Evolutionary conservation across 2,888 invertebrate genomes (phyloP), one percentile per base, ranked within the genome.

Genomic region (Watsonalla cultraria): DNA sequence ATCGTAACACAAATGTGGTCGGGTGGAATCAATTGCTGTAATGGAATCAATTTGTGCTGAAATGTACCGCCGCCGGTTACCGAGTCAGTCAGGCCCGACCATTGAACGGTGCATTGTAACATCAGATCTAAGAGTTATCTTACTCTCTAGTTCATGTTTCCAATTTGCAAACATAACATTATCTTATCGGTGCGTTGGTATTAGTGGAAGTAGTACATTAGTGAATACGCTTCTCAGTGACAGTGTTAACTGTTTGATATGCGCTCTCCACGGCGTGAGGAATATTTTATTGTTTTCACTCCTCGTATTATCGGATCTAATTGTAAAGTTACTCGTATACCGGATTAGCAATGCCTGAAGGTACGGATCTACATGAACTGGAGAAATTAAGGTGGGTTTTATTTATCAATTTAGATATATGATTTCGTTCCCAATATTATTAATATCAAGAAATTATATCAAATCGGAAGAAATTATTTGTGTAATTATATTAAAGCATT

Each of bases 181-280:
- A 87, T 88, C 86, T 89, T 89, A 90, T 89, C 89, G 60, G 59
- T 56, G 55, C 61, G 72, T 24, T 24, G 24, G 24, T 80, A 84
- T 80, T 87, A 80, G 80, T 78, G 65, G 69, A 68, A 75, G 78
- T 69, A 71, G 70, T 74, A 67, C 76, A 73, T 66, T 64, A 71
- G 69, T 58, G 74, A 62, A 60, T 70, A 76, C 82, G 78, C 82
- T 82, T 63, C 60, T 53, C 64, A 68, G 73, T 69, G 70, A 61
- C 61, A 61, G 62, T 62, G 59, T 57, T 65, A 63, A 66, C 67
- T 74, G 81, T 42, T 42, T 80, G 72, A 78, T 83, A 82, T 75
- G 72, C 72, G 65, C 65, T 68, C 60, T 61, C 63, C 57, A 57
- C 60, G 56, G 66, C 71, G 68, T 65, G 64, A 58, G 49, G 46